A percentile compares a stretch with the other conserved stretches of the same genome.
Evolutionary conservation across 1,140 invertebrate genomes (phyloP).

Genomic region (Trypoxylus dichotomus): DNA sequence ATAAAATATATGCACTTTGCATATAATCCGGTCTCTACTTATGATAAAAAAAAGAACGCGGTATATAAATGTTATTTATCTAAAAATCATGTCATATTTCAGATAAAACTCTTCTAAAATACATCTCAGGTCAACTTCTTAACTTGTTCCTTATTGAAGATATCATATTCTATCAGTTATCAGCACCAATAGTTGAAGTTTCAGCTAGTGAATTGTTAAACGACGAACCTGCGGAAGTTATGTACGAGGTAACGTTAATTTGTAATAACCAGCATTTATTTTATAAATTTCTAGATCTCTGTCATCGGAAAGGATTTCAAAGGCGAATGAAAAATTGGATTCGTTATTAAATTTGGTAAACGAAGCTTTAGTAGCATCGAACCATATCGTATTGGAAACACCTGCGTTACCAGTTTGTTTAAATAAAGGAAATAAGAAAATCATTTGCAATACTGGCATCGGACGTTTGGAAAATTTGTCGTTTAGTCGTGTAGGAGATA

Average conservation of each 20-base stretch:
- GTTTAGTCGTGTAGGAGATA: not conserved
- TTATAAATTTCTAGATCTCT: not conserved
- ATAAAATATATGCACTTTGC: too few relatives aligned
- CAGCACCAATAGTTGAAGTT: not conserved
- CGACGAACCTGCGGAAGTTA: not conserved
- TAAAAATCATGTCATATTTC: not conserved
- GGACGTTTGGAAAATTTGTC: not conserved
- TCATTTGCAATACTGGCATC: not conserved
- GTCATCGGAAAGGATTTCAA: not conserved
- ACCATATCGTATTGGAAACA: not conserved
- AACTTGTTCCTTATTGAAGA: not conserved
- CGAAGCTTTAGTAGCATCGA: too few relatives aligned
- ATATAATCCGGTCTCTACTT: too few relatives aligned
- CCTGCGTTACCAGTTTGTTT: not conserved
- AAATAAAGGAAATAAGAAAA: not conserved
- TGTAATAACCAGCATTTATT: not conserved
- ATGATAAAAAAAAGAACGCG: too few relatives aligned
- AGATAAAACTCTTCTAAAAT: not conserved
- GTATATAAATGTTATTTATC: too few relatives aligned
- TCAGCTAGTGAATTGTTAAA: not conserved
- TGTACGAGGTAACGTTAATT: not conserved
- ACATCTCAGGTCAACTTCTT: not conserved
- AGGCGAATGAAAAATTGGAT: not conserved
- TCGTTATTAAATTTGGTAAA: not conserved
- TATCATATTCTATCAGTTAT: not conserved